phyloP scores from a whole-genome alignment of 2,797 vertebrate genomes.

The Muscicapa comitata region DNA sequence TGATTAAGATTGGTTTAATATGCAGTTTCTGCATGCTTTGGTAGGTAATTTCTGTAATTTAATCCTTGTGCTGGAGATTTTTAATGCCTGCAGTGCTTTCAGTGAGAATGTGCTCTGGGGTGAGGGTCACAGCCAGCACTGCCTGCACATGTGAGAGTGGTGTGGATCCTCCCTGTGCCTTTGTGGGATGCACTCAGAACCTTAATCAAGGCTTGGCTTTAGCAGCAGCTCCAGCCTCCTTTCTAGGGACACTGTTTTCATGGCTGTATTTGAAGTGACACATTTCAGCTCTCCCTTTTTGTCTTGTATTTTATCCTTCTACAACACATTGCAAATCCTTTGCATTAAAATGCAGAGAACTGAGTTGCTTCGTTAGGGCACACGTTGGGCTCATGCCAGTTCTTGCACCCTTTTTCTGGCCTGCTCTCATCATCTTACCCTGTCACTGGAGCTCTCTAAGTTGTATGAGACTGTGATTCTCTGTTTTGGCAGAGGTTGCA shows the following conservation, averaged over 20 bases:
- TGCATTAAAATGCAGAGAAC: background rate
- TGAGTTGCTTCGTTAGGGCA: background rate
- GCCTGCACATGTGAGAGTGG: accelerated
- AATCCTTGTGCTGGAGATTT: background rate
- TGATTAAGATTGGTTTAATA: constrained; percentile 19
- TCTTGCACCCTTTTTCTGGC: background rate
- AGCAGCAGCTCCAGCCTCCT: background rate
- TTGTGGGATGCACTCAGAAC: background rate
- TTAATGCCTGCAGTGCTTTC: background rate
- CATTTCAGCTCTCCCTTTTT: background rate
- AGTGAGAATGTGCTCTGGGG: background rate
- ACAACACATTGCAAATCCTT: background rate
- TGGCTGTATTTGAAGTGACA: background rate
- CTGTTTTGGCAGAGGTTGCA: background rate
- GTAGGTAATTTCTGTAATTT: background rate
- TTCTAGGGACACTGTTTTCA: background rate
- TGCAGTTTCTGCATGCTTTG: constrained; percentile 7
- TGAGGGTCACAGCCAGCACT: background rate
- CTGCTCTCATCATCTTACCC: background rate
- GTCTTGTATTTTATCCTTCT: background rate
- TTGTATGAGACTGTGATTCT: background rate
- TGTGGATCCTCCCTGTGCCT: background rate
- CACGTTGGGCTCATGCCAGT: background rate
- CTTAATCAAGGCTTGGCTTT: background rate
- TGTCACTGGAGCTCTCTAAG: background rate